Base-by-base conservation (phyloP, 2,113 vertebrate species). In the Pollimyrus isidori region DNA sequence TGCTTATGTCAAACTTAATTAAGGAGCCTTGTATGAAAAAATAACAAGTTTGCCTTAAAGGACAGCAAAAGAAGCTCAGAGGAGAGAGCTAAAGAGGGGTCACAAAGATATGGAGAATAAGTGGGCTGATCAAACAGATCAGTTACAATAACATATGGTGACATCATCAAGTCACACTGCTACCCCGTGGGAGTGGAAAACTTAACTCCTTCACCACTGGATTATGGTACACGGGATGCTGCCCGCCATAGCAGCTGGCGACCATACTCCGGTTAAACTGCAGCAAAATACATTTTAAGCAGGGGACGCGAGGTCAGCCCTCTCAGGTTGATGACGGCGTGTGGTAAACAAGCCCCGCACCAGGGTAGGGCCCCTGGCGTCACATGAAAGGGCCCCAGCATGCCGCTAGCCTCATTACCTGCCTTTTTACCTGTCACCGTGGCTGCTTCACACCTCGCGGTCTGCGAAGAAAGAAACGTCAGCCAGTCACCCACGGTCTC, bases 1-100 rank as follows among this genome's bases (percentile, higher is more conserved):
- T 96, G 97, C 97, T 98, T 99, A 98, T 99, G 98, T 99, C 98
- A 99, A 99, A 99, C 97, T 98, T 98, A 98, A 99, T 99, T 99
- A 99, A 94, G 95, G 96, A 95, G 97, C 96, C 96, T 97, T 98
- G 95, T 96, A 95, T 92, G 91, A 96, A 96, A 95, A 95, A 96
- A 96, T 96, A 96, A 96, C 96, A 96, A 96, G 95, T 95, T 94
- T 94, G 95, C 94, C 94, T 95, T 95, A 93, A 95, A 95, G 93
- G 94, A 93, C 92, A 92, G 94, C 94, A 93, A 94, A 93, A 93
- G 93, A 92, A 56, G 17, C 17, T 42, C 76, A 87, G 11, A 17
- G 46, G 48, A 91, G 92, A 91, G 93, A 90, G 90, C 91, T 90
- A 90, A 93, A 91, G 91, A 92, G 42, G 45, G 62, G 23, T 19